Base-by-base conservation (phyloP, 2,797 vertebrate genomes). In the Bradypodion ventrale region DNA sequence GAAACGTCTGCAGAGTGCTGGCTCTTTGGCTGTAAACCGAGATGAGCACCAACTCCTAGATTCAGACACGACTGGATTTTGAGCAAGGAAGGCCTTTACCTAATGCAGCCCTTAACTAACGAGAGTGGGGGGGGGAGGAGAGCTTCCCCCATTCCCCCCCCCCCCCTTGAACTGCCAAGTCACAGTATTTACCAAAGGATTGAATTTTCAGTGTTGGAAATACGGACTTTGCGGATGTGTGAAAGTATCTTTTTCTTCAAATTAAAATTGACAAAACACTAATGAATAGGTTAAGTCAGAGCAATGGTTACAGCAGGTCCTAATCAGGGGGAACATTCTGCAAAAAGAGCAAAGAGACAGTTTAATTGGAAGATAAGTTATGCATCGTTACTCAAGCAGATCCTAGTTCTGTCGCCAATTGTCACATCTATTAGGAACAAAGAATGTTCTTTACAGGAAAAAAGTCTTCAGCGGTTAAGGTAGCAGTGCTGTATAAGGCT, bases 391-490 rank as follows among this genome's bases (percentile, higher is more conserved):
- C 83, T 82, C 35, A 63, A 78, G 74, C 63, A 78, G 42, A 78
- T 76, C 82, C 87, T 83, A 40, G 35, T 66, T 87, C 81, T 87
- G 78, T 86, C 72, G 74, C 80, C 73, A 29, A 85, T 27, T 10
- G 49, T 85, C n/a, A n/a, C n/a, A n/a, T n/a, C n/a, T n/a, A n/a
- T n/a, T 91, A 83, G 90, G 83, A 89, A 83, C 83, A 0, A 0
- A 88, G 76, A 16, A 60, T 87, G 46, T 80, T 49, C 78, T 88
- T 75, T n/a, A n/a, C n/a, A n/a, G n/a, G n/a, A n/a, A n/a, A 86
- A 78, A 59, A 78, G 35, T 27, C 35, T 25, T 27, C 66, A 70
- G 15, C 16, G 32, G 23, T 32, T 44, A 29, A 29, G 23, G 7
- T 42, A 72, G 23, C 42, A 82, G n/a, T 49, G 29, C n/a, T 65